Percentiles rank a stretch among this genome's conserved stretches.
Conservation (phyloP, 2,797 vertebrate species). For the Trachops cirrhosus region DNA sequence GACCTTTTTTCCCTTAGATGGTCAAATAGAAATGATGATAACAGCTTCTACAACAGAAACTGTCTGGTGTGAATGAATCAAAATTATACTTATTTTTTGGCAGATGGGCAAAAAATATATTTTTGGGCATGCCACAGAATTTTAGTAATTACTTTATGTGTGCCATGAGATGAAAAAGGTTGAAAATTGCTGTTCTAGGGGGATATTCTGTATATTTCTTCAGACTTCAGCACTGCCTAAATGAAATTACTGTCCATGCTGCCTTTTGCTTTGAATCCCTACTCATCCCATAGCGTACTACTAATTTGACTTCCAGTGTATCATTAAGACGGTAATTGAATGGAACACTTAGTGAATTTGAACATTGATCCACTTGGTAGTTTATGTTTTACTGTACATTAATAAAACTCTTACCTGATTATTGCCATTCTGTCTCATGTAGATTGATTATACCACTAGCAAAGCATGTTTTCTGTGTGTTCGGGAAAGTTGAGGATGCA, state of each 20-base stretch:
- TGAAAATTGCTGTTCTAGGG: neutral
- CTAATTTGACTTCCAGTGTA: neutral
- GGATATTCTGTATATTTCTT: neutral
- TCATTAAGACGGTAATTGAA: neutral
- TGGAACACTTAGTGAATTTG: neutral
- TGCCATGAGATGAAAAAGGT: neutral
- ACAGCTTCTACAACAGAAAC: neutral
- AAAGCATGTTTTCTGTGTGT: neutral
- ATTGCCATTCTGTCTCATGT: neutral
- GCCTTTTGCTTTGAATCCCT: neutral
- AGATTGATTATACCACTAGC: neutral
- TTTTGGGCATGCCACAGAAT: neutral
- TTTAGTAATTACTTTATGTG: neutral
- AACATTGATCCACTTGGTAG: neutral
- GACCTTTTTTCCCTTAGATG: neutral
- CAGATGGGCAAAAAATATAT: neutral
- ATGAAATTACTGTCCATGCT: neutral
- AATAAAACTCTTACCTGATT: conserved; percentile 26
- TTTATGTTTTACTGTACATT: conserved; percentile 26
- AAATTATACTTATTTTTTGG: neutral
- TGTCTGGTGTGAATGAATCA: neutral
- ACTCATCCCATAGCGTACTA: neutral
- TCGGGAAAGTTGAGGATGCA: neutral
- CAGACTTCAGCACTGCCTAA: neutral
- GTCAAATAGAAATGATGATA: neutral